Percentiles rank a stretch among this genome's conserved stretches.
Evolutionary conservation across 2,113 vertebrate species (phyloP).

Genomic region (Crypturellus undulatus): DNA sequence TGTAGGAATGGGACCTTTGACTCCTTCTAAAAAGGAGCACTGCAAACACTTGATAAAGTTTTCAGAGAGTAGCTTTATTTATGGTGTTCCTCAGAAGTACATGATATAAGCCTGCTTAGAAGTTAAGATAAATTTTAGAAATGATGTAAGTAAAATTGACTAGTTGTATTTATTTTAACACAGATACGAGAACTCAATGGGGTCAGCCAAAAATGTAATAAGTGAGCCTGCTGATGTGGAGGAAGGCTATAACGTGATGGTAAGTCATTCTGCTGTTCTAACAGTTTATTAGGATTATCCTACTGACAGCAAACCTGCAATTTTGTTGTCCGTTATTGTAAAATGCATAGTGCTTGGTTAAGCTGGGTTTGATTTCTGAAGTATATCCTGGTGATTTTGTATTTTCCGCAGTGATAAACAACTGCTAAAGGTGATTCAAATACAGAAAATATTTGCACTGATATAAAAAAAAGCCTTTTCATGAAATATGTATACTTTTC

Average conservation of each 20-base stretch:
- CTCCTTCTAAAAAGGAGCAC: not conserved
- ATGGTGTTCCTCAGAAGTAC: not conserved
- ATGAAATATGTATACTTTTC: not conserved
- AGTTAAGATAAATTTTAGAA: slow-evolving; percentile 21
- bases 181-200: slow-evolving; percentile 76
- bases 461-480: not conserved
- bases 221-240: slow-evolving; percentile 66
- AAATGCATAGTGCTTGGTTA: not conserved
- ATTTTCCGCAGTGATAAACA: not conserved
- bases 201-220: slow-evolving; percentile 64
- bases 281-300: not conserved
- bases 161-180: slow-evolving; percentile 48
- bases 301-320: not conserved
- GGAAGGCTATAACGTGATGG: slow-evolving; percentile 74
- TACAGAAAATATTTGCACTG: not conserved
- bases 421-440: not conserved
- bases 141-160: not conserved
- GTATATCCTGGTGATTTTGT: not conserved
- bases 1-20: not conserved
- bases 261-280: slow-evolving; percentile 37
- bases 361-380: not conserved
- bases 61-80: not conserved
- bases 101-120: not conserved
- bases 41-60: not conserved
- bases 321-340: not conserved